A percentile compares a stretch with the other conserved stretches of the same genome.
These are phyloP conservation scores for Archilochus colubris DNA, from an alignment of 2,113 vertebrate genomes.

Conservation along the genomic window DNA sequence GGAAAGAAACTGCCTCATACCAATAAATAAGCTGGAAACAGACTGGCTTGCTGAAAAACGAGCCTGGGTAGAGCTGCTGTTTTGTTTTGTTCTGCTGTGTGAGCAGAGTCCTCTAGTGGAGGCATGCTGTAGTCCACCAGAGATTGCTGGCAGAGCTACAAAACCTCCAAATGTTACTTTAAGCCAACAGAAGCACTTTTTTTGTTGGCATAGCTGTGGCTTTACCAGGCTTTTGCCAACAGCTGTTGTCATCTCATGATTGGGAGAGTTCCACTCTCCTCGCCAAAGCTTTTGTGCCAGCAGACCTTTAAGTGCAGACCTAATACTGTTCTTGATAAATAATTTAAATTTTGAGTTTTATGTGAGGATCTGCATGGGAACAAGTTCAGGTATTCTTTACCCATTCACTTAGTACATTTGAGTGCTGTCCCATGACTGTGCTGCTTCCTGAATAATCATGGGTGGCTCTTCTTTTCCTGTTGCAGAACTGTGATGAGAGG, in stretches of 20 bases:
- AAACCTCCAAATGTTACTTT: not conserved
- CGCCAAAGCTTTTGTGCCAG: not conserved
- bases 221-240: not conserved
- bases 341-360: not conserved
- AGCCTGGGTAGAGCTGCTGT: accelerated
- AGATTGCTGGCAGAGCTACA: not conserved
- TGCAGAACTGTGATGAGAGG: conserved; percentile 91
- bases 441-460: not conserved
- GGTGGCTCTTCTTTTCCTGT: not conserved
- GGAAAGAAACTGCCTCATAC: not conserved
- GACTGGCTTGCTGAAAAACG: not conserved
- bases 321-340: accelerated
- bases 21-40: not conserved
- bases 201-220: not conserved
- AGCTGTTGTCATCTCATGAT: not conserved
- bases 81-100: not conserved
- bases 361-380: not conserved
- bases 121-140: not conserved
- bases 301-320: not conserved
- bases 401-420: not conserved
- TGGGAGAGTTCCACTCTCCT: not conserved
- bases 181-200: not conserved
- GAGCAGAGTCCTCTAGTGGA: conserved; percentile 56
- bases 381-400: not conserved
- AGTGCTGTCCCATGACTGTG: not conserved